A percentile compares a stretch with the other conserved stretches of the same genome.
phyloP scores from a whole-genome alignment of 2,888 invertebrate genomes.

The Eupithecia insigniata region DNA sequence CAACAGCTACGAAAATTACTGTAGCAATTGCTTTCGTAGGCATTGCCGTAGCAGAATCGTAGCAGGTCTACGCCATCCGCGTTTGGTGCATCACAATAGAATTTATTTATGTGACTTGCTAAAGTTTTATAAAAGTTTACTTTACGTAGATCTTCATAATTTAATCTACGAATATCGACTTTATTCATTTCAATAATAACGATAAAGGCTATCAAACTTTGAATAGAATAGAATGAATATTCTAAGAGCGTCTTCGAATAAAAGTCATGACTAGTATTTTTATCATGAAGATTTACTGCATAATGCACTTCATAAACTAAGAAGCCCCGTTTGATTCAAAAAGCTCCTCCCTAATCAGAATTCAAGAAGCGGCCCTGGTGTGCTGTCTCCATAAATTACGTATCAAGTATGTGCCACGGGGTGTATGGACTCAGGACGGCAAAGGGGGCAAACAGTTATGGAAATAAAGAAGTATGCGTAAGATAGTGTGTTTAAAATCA shows the following conservation, averaged over 20 bases:
- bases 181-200: background rate
- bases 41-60: background rate
- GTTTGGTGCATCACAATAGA: background rate
- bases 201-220: background rate
- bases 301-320: conserved; percentile 44
- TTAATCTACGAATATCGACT: background rate
- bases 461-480: background rate
- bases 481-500: background rate
- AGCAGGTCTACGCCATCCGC: conserved; percentile 1
- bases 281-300: conserved; percentile 37
- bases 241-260: conserved; percentile 22
- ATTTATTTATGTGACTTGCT: background rate
- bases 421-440: conserved; percentile 22
- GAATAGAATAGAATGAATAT: conserved; percentile 18
- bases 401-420: conserved; percentile 71
- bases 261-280: conserved; percentile 30
- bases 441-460: conserved; percentile 7
- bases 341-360: conserved; percentile 73
- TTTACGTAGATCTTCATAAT: background rate
- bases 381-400: conserved; percentile 81
- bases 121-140: background rate
- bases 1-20: background rate
- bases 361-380: conserved; percentile 70
- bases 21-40: background rate
- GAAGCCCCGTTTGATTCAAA: conserved; percentile 52